Evolutionary conservation across 2,888 invertebrate genomes (phyloP).

Genomic region (Galeruca laticollis): DNA sequence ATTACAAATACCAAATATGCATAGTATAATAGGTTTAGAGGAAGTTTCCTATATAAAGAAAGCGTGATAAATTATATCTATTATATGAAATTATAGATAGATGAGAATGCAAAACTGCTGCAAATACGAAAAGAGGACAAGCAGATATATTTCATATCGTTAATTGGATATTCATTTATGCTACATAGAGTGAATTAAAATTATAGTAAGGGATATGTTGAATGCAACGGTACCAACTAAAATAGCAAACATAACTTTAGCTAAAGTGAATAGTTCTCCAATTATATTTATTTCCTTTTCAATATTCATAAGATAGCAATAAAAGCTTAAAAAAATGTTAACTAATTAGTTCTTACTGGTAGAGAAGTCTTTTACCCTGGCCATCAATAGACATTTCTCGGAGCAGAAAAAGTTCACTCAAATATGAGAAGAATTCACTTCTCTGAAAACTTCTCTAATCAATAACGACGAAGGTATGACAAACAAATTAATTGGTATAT

Average conservation of each 20-base stretch:
- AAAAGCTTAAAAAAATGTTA: slow-evolving; percentile 25
- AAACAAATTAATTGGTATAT: slow-evolving; percentile 57
- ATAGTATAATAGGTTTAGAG: too few relatives aligned
- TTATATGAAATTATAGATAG: too few relatives aligned
- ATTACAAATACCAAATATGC: too few relatives aligned
- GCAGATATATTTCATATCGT: too few relatives aligned
- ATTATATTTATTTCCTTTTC: slow-evolving; percentile 10
- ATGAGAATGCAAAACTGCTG: too few relatives aligned
- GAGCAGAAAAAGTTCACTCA: slow-evolving; percentile 28
- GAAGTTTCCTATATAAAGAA: too few relatives aligned
- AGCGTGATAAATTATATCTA: too few relatives aligned
- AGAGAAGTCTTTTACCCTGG: slow-evolving; percentile 24
- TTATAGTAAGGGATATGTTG: too few relatives aligned
- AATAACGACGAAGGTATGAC: slow-evolving; percentile 47
- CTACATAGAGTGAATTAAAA: too few relatives aligned
- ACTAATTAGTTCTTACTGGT: slow-evolving; percentile 31
- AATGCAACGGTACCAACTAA: too few relatives aligned
- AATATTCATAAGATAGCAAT: slow-evolving; percentile 25
- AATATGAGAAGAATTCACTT: slow-evolving; percentile 32
- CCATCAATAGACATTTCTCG: slow-evolving; percentile 26
- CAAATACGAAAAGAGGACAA: too few relatives aligned
- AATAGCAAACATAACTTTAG: neutral
- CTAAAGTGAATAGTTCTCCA: neutral
- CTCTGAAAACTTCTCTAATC: slow-evolving; percentile 25
- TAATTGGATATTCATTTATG: too few relatives aligned